These are phyloP conservation scores for Eupelmus urozonus DNA, from an alignment of 2,888 invertebrate species.

Conservation along the genomic window DNA sequence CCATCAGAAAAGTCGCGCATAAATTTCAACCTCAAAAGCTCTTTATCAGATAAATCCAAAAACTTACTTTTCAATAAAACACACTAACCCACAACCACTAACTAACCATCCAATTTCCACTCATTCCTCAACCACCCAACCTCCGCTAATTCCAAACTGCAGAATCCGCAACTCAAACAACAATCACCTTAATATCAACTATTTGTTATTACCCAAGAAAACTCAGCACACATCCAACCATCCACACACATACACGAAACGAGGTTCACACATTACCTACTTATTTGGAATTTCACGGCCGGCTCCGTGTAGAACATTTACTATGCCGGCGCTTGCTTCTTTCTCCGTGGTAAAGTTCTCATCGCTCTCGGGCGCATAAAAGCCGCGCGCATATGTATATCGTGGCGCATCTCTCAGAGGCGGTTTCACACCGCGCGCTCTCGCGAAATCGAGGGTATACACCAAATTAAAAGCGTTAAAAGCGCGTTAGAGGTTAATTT, in stretches of 20 bases:
- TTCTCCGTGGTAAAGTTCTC: constrained; percentile 49
- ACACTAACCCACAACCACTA: no score
- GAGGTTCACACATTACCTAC: constrained; percentile 54
- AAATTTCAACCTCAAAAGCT: no score
- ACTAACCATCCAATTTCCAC: no score
- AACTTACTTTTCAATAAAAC: no score
- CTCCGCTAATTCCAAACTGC: no score
- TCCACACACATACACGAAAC: constrained; percentile 17
- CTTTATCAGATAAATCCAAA: no score
- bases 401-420: constrained; percentile 14
- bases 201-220: constrained; percentile 25
- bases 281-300: constrained; percentile 55
- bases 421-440: constrained; percentile 15
- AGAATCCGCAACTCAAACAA: no score
- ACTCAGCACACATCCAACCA: no score
- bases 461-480: constrained; percentile 22
- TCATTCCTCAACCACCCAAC: no score
- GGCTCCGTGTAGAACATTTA: constrained; percentile 17
- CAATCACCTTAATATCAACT: no score
- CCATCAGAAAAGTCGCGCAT: constrained; percentile 1
- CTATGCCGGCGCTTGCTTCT: neutral
- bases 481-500: no score
- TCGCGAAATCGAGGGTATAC: constrained; percentile 38
- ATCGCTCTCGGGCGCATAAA: neutral
- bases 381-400: constrained; percentile 16